Evolutionary conservation across 2,888 invertebrate genomes (phyloP).

Genomic region (Digitonthophagus gazella): DNA sequence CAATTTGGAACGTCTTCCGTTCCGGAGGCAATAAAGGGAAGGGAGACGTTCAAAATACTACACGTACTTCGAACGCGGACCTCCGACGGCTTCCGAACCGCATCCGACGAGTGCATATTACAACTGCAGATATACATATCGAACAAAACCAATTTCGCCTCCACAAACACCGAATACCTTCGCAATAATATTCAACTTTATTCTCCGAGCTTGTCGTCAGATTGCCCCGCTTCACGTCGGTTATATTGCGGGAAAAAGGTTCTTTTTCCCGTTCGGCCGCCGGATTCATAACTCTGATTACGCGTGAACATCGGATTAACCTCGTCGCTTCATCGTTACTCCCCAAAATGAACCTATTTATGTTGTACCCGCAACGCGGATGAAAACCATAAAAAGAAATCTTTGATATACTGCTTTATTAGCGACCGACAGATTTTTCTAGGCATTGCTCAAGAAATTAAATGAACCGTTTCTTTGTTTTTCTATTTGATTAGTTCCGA

Average conservation of each 20-base stretch:
- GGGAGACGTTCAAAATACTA: conserved; percentile 2
- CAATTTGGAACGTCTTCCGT: conserved; percentile 11
- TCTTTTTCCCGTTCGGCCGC: background rate
- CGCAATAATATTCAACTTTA: conserved; percentile 11
- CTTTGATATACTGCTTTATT: too few species aligned
- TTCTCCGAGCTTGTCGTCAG: background rate
- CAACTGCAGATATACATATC: conserved; percentile 15
- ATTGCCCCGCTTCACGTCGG: too few species aligned
- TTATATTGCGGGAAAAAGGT: too few species aligned
- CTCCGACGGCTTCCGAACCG: background rate
- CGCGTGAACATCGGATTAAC: background rate
- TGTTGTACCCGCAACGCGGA: too few species aligned
- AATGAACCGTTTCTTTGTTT: too few species aligned
- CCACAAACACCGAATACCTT: conserved; percentile 9
- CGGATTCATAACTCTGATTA: conserved; percentile 1
- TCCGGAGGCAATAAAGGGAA: conserved; percentile 9
- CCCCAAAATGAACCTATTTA: background rate
- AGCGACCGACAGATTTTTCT: too few species aligned
- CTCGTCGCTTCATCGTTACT: background rate
- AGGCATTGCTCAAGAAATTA: too few species aligned
- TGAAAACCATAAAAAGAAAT: too few species aligned
- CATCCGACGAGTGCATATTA: conserved; percentile 8
- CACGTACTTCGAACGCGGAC: background rate
- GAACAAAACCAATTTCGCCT: conserved; percentile 15
- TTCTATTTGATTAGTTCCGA: too few species aligned